Evolutionary conservation across 1,140 invertebrate genomes (phyloP).

Genomic region (Drosophila eugracilis): DNA sequence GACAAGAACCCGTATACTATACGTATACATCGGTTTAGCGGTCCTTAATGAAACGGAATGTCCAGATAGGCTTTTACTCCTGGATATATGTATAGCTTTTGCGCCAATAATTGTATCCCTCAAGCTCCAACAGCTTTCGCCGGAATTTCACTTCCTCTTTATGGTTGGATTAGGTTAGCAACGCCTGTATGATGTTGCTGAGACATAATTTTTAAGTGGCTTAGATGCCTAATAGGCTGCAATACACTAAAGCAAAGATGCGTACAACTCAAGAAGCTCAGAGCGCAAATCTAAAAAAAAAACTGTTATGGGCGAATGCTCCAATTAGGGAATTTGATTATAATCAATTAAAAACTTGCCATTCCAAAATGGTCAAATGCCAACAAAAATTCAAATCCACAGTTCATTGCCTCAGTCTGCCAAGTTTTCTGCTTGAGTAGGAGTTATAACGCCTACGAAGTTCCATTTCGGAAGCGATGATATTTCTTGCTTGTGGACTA

Average conservation of each 20-base stretch:
- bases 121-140: background rate
- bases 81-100: background rate
- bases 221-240: constrained; percentile 13
- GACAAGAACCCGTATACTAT: background rate
- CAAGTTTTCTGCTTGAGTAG: constrained; percentile 8
- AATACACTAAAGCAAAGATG: constrained; percentile 9
- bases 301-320: constrained; percentile 10
- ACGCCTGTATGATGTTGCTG: constrained; percentile 13
- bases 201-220: constrained; percentile 14
- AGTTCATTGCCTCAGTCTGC: constrained; percentile 36
- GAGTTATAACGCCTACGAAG: constrained; percentile 26
- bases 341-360: constrained; percentile 49
- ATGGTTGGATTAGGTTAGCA: constrained; percentile 1
- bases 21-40: background rate
- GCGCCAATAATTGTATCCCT: constrained; percentile 8
- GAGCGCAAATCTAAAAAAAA: constrained; percentile 26
- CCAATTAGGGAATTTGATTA: constrained; percentile 17
- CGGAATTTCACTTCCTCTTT: constrained; percentile 8
- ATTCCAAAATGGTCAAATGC: constrained; percentile 39
- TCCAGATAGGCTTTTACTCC: background rate
- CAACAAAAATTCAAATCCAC: constrained; percentile 4
- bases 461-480: constrained; percentile 25
- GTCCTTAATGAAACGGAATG: background rate
- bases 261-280: background rate
- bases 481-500: constrained; percentile 9